Base-by-base conservation (phyloP, 2,797 vertebrate genomes). In the Pseudomugil tenellus region DNA sequence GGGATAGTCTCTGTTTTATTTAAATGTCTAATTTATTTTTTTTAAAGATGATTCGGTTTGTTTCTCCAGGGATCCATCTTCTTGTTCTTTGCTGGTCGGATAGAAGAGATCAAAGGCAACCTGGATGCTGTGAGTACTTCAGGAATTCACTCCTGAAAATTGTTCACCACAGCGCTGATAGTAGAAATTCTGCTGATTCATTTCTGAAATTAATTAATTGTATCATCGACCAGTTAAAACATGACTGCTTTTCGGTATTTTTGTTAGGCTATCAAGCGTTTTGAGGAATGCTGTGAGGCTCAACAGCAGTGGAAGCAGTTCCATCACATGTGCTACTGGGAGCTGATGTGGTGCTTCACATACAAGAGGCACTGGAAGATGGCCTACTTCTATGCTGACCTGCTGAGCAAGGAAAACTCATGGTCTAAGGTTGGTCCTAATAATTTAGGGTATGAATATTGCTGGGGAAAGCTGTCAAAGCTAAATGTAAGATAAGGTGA, bases 301-400 rank as follows among this genome's bases (percentile, higher is more conserved):
- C 98, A 99, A 94, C 97, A 98, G 79, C 93, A 95, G 76, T 99
- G 98, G 98, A 98, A 97, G 80, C 97, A 98, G 91, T 99, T 99
- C 63, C 98, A 99, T 67, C 98, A 99, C 90, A 99, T 99, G 97
- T 99, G 98, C 77, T 99, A 98, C 93, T 99, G 98, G 97, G 97
- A 99, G 89, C 93, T 99, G 69, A 99, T 99, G 98, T 99, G 98
- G 98, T 99, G 98, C 87, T 98, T 97, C 90, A 99, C 97, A 19
- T 99, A 98, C 92, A 96, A 97, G 86, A 91, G 93, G 63, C 96
- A 98, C 91, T 99, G 97, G 97, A 98, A 98, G 92, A 97, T 98
- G 97, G 97, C 97, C 57, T 99, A 97, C 91, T 96, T 98, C 91
- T 99, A 99, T 0, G 97, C 98, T 1, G 97, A 99, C 87, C 92